A percentile compares a stretch with the other conserved stretches of the same genome.
Evolutionary conservation across 64 coral and sea anemone genomes (phyloP).

Genomic region (Pachyseris speciosa): DNA sequence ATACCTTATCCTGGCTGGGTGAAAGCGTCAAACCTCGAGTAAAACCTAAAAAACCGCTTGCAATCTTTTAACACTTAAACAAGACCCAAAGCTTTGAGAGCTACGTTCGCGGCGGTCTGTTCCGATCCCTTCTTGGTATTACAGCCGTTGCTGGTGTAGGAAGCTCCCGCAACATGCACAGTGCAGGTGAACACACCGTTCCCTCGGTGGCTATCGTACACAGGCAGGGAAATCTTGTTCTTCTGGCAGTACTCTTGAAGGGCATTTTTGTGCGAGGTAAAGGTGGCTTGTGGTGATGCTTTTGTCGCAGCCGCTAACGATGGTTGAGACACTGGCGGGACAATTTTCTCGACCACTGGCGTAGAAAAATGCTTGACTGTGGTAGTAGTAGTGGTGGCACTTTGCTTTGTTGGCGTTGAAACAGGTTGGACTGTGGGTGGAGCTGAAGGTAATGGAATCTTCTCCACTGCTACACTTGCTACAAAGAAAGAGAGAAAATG

Average conservation of each 20-base stretch:
- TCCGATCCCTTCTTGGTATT: slow-evolving; percentile 94
- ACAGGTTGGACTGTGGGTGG: not conserved
- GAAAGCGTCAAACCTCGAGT: not conserved
- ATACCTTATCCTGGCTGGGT: not conserved
- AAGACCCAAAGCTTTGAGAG: slow-evolving; percentile 75
- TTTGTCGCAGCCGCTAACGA: not conserved
- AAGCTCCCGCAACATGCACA: slow-evolving; percentile 69
- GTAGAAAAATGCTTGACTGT: not conserved
- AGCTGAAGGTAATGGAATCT: not conserved
- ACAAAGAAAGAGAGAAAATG: not conserved
- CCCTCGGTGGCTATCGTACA: slow-evolving; percentile 74
- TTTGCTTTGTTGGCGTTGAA: not conserved
- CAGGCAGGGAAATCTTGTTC: slow-evolving; percentile 68
- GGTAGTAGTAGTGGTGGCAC: not conserved
- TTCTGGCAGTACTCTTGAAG: slow-evolving; percentile 97
- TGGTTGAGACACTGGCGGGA: not conserved
- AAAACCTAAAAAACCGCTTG: not conserved
- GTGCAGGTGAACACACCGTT: slow-evolving; percentile 61
- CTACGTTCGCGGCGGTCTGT: slow-evolving; percentile 87
- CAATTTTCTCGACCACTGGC: not conserved
- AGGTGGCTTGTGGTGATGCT: not conserved
- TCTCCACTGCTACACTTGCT: not conserved
- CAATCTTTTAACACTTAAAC: slow-evolving; percentile 5
- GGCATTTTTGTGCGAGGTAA: slow-evolving; percentile 88
- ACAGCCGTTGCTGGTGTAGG: slow-evolving; percentile 60